A percentile compares a stretch with the other conserved stretches of the same genome.
phyloP scores from a whole-genome alignment of 2,113 vertebrate genomes.

The Brienomyrus brachyistius region DNA sequence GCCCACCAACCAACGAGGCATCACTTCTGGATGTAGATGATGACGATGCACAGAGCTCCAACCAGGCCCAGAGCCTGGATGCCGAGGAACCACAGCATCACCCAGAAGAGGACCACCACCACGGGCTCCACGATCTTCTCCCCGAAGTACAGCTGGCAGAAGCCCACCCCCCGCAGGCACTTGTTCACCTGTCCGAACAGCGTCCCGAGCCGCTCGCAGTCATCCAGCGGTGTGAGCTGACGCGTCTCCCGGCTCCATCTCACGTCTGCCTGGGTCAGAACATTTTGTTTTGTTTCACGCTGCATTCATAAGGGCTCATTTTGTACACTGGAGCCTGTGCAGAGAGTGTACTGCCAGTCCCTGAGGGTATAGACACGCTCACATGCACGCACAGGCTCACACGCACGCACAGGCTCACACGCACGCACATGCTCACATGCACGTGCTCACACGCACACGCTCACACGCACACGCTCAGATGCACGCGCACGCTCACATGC shows the following conservation, averaged over 20 bases:
- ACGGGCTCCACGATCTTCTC: conserved; percentile 90
- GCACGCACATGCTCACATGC: too few relatives aligned
- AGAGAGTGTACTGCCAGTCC: not conserved
- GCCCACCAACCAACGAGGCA: not conserved
- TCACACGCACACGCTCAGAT: too few relatives aligned
- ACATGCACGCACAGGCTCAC: not conserved
- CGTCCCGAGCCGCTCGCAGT: conserved; percentile 88
- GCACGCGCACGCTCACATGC: too few relatives aligned
- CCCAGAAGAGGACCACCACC: conserved; percentile 84
- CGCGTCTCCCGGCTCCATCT: conserved; percentile 18
- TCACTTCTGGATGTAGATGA: conserved; percentile 92
- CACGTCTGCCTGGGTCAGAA: not conserved
- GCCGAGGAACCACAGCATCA: conserved; percentile 92
- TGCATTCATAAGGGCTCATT: not conserved
- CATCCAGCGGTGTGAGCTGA: conserved; percentile 59
- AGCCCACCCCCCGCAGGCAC: conserved; percentile 78
- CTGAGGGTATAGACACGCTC: not conserved
- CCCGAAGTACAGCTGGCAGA: conserved; percentile 89
- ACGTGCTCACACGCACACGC: too few relatives aligned
- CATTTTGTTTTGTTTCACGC: conserved; percentile 1
- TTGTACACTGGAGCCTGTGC: not conserved
- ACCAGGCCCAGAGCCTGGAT: conserved; percentile 89
- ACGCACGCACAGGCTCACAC: too few relatives aligned
- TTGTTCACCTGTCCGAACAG: conserved; percentile 94
- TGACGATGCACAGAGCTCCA: conserved; percentile 87